Percentiles rank a stretch among this genome's conserved stretches.
Evolutionary conservation across 2,113 vertebrate species (phyloP).

Genomic region (Tragelaphus scriptus): DNA sequence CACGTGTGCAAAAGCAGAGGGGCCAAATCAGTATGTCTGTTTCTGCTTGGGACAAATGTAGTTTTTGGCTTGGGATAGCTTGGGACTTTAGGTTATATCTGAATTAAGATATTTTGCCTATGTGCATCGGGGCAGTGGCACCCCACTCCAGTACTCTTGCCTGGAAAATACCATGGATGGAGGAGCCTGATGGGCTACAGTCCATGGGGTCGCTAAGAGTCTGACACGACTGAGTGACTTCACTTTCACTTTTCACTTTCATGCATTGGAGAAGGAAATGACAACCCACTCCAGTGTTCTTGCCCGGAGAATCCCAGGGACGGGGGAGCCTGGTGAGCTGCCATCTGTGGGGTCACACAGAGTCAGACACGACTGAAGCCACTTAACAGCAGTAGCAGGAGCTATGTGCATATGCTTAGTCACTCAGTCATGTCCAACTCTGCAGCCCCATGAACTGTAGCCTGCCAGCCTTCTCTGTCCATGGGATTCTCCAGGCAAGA

Average conservation of each 20-base stretch:
- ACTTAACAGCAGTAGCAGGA: no score
- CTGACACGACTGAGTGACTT: accelerated
- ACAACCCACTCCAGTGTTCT: no score
- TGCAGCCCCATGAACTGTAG: neutral
- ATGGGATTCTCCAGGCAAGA: neutral
- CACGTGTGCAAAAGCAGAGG: neutral
- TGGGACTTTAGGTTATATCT: neutral
- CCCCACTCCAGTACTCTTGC: no score
- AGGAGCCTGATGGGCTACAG: no score
- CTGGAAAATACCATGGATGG: no score
- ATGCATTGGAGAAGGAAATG: no score
- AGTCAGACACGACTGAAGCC: accelerated
- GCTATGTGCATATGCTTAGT: neutral
- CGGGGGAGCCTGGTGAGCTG: no score
- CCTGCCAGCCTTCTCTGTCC: neutral
- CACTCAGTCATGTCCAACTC: neutral
- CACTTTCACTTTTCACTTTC: no score
- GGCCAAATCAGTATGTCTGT: neutral
- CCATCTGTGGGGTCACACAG: no score
- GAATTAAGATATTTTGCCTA: neutral
- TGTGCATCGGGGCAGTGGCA: neutral
- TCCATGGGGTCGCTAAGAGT: no score
- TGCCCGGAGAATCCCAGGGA: no score
- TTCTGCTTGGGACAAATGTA: neutral
- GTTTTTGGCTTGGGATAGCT: neutral